Conservation (phyloP, 2,888 invertebrate genomes). For the Sipha maydis region DNA sequence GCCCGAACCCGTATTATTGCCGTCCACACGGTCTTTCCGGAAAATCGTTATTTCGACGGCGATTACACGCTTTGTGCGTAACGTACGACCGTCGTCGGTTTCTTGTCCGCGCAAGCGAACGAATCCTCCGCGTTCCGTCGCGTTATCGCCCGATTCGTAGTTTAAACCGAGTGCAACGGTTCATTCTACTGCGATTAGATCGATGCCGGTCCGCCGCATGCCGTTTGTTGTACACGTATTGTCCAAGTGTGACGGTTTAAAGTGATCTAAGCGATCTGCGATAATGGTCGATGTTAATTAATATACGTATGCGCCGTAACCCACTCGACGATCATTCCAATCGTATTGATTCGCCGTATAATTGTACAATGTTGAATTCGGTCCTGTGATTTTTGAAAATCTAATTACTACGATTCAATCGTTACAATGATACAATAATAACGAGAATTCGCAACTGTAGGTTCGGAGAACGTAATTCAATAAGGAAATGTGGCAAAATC, state of each 20-base stretch:
- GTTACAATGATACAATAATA: background rate
- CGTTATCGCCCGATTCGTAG: no score
- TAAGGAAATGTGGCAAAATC: background rate
- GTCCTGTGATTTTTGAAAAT: background rate
- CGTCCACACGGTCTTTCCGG: background rate
- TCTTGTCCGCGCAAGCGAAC: no score
- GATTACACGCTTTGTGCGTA: no score
- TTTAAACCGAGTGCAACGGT: no score
- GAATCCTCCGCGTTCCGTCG: no score
- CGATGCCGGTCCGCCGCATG: no score
- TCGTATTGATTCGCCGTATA: background rate
- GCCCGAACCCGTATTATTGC: background rate
- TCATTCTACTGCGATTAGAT: no score
- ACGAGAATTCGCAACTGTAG: background rate
- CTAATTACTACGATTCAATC: background rate
- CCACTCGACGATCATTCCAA: background rate
- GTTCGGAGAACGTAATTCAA: background rate
- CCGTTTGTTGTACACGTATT: no score
- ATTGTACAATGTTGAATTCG: background rate
- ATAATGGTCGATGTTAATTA: background rate
- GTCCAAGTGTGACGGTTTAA: background rate
- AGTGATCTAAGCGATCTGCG: background rate
- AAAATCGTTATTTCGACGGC: background rate
- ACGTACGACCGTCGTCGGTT: no score
- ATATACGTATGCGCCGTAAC: background rate